Evolutionary conservation across 2,113 vertebrate species (phyloP), one percentile per base, ranked within the genome.

Genomic region (Nansenia antarctica): DNA sequence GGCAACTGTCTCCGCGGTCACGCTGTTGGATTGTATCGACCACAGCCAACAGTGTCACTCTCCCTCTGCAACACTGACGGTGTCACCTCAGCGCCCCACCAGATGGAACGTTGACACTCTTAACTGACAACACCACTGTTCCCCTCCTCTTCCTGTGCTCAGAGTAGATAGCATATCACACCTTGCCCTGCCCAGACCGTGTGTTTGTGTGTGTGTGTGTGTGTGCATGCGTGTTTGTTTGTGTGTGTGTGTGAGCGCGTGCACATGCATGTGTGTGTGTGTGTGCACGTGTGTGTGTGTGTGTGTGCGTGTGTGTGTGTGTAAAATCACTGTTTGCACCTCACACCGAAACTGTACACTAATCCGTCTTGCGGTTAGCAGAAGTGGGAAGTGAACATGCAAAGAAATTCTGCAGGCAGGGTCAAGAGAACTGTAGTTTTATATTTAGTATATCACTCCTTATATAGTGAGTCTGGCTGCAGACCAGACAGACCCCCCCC

Each of bases 141-240:
- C n/a, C n/a, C 65, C 72, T 62, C 29, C 61, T 58, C 70, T 74
- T 79, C 69, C 70, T 79, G 77, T 66, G 58, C 60, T 74, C 74
- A 67, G 65, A 80, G 78, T 74, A 70, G 14, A 78, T 79, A 74
- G 68, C 59, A 29, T 69, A 73, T 74, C 73, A 24, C 55, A 45
- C 20, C 58, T 45, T 7, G 15, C 34, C 31, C 1, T 55, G 57
- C 67, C 42, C 52, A 27, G 52, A 24, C 9, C 26, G 52, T 54
- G n/a, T n/a, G n/a, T n/a, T n/a, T n/a, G n/a, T n/a, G n/a, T 42
- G 22, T 49, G 26, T 18, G n/a, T 37, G 37, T 7, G 26, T 64
- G 26, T 24, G 20, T 42, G 74, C 30, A 49, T 63, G 32, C 61
- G 24, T 77, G 66, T 67, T 15, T 58, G 60, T n/a, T 1, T 20